These are phyloP conservation scores for Trachelipus rathkii DNA, from an alignment of 1,140 invertebrate genomes.

Conservation along the genomic window DNA sequence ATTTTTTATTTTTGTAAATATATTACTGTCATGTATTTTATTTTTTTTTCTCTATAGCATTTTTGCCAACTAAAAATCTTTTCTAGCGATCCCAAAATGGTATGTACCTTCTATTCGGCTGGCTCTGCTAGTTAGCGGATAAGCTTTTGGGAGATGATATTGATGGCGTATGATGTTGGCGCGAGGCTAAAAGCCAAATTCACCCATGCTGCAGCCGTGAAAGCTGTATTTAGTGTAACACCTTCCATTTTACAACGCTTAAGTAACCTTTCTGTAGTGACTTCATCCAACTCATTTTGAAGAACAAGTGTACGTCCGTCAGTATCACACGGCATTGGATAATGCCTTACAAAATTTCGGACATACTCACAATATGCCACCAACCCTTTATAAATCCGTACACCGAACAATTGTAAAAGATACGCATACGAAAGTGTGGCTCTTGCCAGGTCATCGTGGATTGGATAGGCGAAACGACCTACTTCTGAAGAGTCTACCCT, in stretches of 20 bases:
- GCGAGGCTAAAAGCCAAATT: no score
- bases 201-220: constrained; percentile 42
- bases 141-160: no score
- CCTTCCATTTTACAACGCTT: constrained; percentile 38
- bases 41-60: no score
- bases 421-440: constrained; percentile 21
- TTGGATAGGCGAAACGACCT: constrained; percentile 33
- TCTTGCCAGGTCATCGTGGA: constrained; percentile 35
- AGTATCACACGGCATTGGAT: constrained; percentile 24
- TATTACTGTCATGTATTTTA: no score
- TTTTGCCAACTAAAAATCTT: no score
- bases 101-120: no score
- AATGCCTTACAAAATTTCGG: constrained; percentile 36
- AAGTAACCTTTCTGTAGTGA: constrained; percentile 29
- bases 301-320: constrained; percentile 30
- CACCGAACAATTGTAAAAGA: constrained; percentile 27
- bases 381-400: constrained; percentile 35
- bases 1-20: no score
- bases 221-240: constrained; percentile 40
- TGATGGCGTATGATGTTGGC: no score
- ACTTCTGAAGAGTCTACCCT: constrained; percentile 33
- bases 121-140: no score
- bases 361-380: constrained; percentile 27
- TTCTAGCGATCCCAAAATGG: no score
- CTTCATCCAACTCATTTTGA: constrained; percentile 39